A percentile compares a stretch with the other conserved stretches of the same genome.
These are phyloP conservation scores for Pardosa pseudoannulata DNA, from an alignment of 2,888 invertebrate genomes.

Conservation along the genomic window DNA sequence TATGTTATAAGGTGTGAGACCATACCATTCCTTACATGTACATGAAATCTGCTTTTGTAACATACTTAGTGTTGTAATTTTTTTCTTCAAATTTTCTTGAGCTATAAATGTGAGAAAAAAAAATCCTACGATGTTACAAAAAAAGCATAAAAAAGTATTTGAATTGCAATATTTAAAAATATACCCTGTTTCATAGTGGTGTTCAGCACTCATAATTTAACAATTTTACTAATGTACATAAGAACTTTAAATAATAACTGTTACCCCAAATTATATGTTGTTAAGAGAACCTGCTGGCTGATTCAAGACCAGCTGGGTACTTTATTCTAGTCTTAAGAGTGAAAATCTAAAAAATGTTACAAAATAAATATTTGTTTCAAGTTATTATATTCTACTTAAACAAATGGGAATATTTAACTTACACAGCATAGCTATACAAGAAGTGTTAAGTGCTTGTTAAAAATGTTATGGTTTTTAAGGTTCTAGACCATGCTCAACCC, in stretches of 20 bases:
- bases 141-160: too few relatives aligned
- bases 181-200: neutral
- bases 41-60: conserved; percentile 3
- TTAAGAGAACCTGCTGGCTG: conserved; percentile 35
- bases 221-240: conserved; percentile 25
- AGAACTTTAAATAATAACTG: conserved; percentile 20
- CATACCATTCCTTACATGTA: neutral
- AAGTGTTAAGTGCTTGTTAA: too few relatives aligned
- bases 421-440: too few relatives aligned
- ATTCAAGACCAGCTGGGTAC: neutral
- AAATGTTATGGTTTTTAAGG: too few relatives aligned
- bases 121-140: neutral
- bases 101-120: neutral
- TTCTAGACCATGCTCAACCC: too few relatives aligned
- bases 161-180: too few relatives aligned
- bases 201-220: neutral
- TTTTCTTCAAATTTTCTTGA: neutral
- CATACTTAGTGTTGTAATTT: neutral
- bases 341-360: too few relatives aligned
- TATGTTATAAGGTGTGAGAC: neutral
- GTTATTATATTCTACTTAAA: too few relatives aligned
- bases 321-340: neutral
- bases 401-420: too few relatives aligned
- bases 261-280: conserved; percentile 21
- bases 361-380: too few relatives aligned